A percentile compares a stretch with the other conserved stretches of the same genome.
phyloP scores from a whole-genome alignment of 2,888 invertebrate species.

The Tiliacea aurago region DNA sequence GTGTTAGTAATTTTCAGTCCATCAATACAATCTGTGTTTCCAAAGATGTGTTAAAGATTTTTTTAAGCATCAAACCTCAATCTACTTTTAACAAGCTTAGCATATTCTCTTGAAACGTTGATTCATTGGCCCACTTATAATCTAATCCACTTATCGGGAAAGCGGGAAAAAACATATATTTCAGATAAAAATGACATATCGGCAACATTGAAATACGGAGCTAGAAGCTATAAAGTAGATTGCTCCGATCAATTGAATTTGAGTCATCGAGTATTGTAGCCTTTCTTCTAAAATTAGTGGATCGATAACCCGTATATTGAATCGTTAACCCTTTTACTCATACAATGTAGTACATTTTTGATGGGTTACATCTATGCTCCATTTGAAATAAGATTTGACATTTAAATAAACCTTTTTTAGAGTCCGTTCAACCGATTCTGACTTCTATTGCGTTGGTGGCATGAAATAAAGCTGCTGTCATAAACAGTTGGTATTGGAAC shows the following conservation, averaged over 20 bases:
- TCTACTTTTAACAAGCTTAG: no score
- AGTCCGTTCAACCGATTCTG: no score
- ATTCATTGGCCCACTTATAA: conserved; percentile 22
- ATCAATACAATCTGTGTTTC: no score
- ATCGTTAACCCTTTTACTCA: not conserved
- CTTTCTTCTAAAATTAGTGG: conserved; percentile 2
- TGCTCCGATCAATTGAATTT: conserved; percentile 16
- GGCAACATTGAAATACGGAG: conserved; percentile 30
- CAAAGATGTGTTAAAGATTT: no score
- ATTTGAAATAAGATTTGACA: no score
- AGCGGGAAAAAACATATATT: conserved; percentile 23
- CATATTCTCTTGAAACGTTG: not conserved
- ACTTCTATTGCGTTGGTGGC: no score
- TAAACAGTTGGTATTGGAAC: no score
- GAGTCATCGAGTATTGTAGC: not conserved
- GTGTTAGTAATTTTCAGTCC: not conserved
- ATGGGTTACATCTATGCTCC: no score
- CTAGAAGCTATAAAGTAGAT: conserved; percentile 35
- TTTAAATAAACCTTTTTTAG: no score
- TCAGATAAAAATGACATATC: conserved; percentile 25
- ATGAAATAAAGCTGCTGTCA: no score
- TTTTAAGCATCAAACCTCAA: no score
- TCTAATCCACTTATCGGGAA: conserved; percentile 22
- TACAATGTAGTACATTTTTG: not conserved
- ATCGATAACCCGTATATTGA: not conserved